A percentile compares a stretch with the other conserved stretches of the same genome.
These are phyloP conservation scores for Sakesphorus luctuosus DNA, from an alignment of 2,113 vertebrate genomes.

Conservation along the genomic window DNA sequence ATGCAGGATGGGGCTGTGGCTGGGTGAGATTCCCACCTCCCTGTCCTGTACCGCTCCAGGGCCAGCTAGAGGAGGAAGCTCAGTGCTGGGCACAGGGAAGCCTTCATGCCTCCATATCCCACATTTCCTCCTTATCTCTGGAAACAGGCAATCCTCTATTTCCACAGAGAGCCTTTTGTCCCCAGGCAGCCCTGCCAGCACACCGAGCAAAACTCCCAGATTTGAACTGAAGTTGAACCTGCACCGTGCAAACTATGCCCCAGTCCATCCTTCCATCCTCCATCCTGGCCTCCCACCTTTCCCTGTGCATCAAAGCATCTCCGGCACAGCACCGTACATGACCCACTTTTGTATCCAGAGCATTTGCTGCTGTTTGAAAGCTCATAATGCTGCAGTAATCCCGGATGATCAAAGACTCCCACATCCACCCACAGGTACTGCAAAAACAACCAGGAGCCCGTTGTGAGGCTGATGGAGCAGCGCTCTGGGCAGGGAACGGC, in stretches of 20 bases:
- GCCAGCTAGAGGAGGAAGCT: not conserved
- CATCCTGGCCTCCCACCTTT: not conserved
- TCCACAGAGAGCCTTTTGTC: not conserved
- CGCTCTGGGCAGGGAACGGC: not conserved
- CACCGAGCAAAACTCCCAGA: rapidly evolving
- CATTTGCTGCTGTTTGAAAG: not conserved
- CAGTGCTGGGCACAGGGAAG: rapidly evolving
- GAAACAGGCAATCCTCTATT: rapidly evolving
- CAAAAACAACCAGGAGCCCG: rapidly evolving
- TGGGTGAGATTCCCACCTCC: not conserved
- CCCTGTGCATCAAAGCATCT: not conserved
- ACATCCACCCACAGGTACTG: not conserved
- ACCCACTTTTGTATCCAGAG: constrained; percentile 27
- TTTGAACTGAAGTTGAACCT: rapidly evolving
- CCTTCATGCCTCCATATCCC: rapidly evolving
- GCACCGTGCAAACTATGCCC: rapidly evolving
- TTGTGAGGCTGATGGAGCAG: not conserved
- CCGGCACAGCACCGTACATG: rapidly evolving
- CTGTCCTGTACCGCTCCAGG: rapidly evolving
- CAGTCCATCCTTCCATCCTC: not conserved
- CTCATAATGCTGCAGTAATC: not conserved
- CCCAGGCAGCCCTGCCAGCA: not conserved
- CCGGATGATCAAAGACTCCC: not conserved
- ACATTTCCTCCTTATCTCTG: not conserved
- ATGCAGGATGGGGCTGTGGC: rapidly evolving